Evolutionary conservation across 2,888 invertebrate genomes (phyloP).

Genomic region (Notocelia uddmanniana): DNA sequence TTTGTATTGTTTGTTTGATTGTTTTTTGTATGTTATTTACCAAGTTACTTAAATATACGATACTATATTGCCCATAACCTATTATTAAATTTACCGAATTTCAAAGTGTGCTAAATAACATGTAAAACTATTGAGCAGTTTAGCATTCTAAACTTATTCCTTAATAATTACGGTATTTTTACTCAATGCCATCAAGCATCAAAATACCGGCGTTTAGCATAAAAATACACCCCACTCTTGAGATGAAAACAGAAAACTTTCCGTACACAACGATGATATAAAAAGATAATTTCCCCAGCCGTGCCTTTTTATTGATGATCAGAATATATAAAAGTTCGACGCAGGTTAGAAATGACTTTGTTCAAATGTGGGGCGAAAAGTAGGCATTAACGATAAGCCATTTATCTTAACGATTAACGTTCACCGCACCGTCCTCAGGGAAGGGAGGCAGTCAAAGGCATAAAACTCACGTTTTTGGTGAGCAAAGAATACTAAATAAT

Average conservation of each 20-base stretch:
- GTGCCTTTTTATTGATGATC: conserved; percentile 28
- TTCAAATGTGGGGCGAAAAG: conserved; percentile 31
- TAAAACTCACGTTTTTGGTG: conserved; percentile 34
- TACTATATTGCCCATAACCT: too few relatives aligned
- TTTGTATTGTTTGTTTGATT: too few relatives aligned
- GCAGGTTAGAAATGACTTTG: conserved; percentile 37
- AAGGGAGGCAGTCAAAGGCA: conserved; percentile 37
- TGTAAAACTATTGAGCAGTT: too few relatives aligned
- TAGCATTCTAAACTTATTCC: too few relatives aligned
- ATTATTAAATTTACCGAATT: too few relatives aligned
- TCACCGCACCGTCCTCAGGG: conserved; percentile 31
- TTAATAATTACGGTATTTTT: neutral
- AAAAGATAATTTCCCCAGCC: conserved; percentile 16
- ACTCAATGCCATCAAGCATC: neutral
- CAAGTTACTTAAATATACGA: too few relatives aligned
- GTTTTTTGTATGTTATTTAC: too few relatives aligned
- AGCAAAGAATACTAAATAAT: conserved; percentile 45
- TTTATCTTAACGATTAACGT: conserved; percentile 43
- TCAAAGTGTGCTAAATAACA: too few relatives aligned
- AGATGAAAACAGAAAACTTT: conserved; percentile 1
- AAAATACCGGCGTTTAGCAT: neutral
- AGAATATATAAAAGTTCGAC: conserved; percentile 37
- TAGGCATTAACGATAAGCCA: conserved; percentile 43
- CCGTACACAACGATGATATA: neutral
- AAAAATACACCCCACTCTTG: neutral